Base-by-base conservation (phyloP, 2,888 invertebrate species). In the Neoitamus cyanurus region DNA sequence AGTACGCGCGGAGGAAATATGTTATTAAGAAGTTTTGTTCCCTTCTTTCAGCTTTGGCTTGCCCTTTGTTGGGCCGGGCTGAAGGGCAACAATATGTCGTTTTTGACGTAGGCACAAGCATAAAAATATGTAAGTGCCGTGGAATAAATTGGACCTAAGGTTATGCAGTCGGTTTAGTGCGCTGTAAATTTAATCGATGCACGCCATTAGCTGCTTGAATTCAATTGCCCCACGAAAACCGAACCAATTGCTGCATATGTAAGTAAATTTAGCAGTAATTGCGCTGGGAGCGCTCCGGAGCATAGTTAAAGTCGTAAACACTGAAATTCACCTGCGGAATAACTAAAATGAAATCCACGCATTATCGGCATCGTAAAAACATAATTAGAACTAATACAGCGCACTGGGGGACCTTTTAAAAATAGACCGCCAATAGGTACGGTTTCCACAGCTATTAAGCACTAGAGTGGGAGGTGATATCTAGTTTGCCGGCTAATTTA, bases 401-500 rank as follows among this genome's bases (percentile, higher is more conserved):
- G 20, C 42, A 28, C 25, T 73, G 37, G 36, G 15, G 75, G 42
- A 42, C 20, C 25, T 25, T 25, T 75, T 75, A 75, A 75, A 75
- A 75, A 75, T 75, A 75, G 42, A 46, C 75, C 75, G 42, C 36
- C 73, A 73, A 73, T 73, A n/a, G 75, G 46, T 46, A 46, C 75
- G 25, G 75, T 75, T 75, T 75, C 75, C 75, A 37, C 25, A 13
- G 28, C 75, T 75, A 42, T 75, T 75, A 75, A 75, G 25, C 75
- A 42, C 75, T 42, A 25, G 75, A 75, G 75, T 75, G 75, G 75
- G 75, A 42, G 75, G 75, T 75, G 28, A 42, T 42, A 75, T 75
- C 75, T 42, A 25, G 75, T 75, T 75, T 75, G 34, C 46, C 13
- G 37, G 75, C 42, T 75, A 75, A 75, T 75, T 75, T 75, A 75